phyloP scores from a whole-genome alignment of 2,113 vertebrate species.

The Sander vitreus region DNA sequence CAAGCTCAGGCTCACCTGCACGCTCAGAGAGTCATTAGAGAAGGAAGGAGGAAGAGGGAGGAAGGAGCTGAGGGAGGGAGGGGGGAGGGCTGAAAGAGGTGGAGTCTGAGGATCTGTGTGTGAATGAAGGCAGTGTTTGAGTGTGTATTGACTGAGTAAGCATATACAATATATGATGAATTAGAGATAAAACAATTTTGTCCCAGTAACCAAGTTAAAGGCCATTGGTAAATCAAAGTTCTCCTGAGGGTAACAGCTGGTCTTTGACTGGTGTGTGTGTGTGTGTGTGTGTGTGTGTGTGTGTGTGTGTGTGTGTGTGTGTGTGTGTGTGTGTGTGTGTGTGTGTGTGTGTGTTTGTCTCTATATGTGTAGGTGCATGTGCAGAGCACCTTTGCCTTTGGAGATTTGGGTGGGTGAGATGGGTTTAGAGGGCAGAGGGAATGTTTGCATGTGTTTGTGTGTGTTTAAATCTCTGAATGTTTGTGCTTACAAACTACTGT shows the following conservation, averaged over 20 bases:
- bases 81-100: constrained; percentile 7
- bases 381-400: constrained; percentile 51
- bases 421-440: constrained; percentile 57
- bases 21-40: constrained; percentile 60
- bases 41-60: constrained; percentile 30
- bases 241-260: constrained; percentile 26
- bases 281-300: constrained; percentile 26
- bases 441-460: constrained; percentile 4
- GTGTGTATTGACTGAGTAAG: background rate
- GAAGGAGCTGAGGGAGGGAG: background rate
- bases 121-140: constrained; percentile 25
- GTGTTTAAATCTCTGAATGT: background rate
- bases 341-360: constrained; percentile 26
- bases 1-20: constrained; percentile 67
- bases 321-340: constrained; percentile 17
- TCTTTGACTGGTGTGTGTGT: constrained; percentile 41
- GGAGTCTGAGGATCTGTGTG: background rate
- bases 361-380: constrained; percentile 26
- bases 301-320: background rate
- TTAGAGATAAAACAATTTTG: constrained; percentile 11
- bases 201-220: constrained; percentile 52
- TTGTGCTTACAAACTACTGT: constrained; percentile 42
- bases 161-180: constrained; percentile 20
- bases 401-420: too few relatives aligned
- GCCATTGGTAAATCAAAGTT: constrained; percentile 13